phyloP scores from a whole-genome alignment of 2,888 invertebrate species.

The Sphinx pinastri region DNA sequence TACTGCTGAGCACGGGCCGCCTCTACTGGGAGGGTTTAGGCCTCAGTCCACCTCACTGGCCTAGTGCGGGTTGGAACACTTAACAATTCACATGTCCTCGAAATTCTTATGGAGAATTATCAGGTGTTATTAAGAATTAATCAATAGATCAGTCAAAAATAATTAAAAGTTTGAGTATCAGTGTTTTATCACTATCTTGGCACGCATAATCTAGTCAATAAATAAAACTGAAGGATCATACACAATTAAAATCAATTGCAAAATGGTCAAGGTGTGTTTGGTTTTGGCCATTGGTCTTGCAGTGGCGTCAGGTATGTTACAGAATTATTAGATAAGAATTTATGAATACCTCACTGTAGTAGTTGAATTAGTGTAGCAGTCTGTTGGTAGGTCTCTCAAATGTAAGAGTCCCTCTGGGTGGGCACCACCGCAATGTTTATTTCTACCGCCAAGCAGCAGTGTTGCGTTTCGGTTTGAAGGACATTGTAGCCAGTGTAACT shows the following conservation, averaged over 20 bases:
- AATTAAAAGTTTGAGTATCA: background rate
- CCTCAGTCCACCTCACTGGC: too few species aligned
- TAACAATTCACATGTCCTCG: background rate
- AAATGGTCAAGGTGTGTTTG: constrained; percentile 22
- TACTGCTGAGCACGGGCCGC: too few species aligned
- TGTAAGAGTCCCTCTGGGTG: too few species aligned
- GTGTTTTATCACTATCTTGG: background rate
- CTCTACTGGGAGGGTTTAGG: too few species aligned
- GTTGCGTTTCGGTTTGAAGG: too few species aligned
- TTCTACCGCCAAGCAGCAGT: too few species aligned
- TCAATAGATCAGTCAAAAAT: background rate
- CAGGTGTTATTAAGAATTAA: background rate
- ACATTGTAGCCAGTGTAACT: too few species aligned
- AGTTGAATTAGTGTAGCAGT: background rate
- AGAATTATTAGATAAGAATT: background rate
- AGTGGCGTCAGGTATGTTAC: constrained; percentile 38
- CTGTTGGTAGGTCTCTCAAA: too few species aligned
- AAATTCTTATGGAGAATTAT: background rate
- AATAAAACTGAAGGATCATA: constrained; percentile 2
- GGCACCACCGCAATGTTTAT: too few species aligned
- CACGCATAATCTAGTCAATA: background rate
- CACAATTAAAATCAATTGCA: constrained; percentile 1
- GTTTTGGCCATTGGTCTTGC: constrained; percentile 31
- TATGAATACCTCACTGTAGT: background rate
- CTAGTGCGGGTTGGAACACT: too few species aligned